Evolutionary conservation across 2,797 vertebrate species (phyloP).

Genomic region (Dendrocincla fuliginosa): DNA sequence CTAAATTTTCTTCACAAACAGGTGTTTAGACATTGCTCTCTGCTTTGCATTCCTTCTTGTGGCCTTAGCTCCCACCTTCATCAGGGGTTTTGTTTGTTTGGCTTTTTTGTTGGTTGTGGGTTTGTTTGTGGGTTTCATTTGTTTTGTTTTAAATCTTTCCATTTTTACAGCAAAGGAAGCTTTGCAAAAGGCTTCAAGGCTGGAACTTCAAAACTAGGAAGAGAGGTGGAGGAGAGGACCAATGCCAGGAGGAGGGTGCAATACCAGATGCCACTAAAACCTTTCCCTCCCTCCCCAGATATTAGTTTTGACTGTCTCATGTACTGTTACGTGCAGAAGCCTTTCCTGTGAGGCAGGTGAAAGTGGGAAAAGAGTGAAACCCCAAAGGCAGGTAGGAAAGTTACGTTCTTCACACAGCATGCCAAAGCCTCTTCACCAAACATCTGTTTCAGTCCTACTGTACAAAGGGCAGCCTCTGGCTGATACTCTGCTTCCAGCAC

Average conservation of each 20-base stretch:
- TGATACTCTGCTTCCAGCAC: neutral
- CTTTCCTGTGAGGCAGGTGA: neutral
- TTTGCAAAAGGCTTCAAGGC: neutral
- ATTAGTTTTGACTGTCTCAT: neutral
- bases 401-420: neutral
- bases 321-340: neutral
- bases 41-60: neutral
- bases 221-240: neutral
- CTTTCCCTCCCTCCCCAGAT: neutral
- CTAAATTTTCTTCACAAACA: neutral
- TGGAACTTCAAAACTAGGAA: neutral
- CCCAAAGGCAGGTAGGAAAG: neutral
- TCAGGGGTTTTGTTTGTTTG: neutral
- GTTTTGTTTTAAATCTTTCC: neutral
- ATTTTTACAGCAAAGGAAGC: neutral
- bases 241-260: neutral
- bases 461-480: neutral
- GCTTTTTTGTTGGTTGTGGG: neutral
- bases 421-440: neutral
- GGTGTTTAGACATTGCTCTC: neutral
- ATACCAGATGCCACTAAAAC: neutral
- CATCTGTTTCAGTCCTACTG: neutral
- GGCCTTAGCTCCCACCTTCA: neutral
- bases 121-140: neutral
- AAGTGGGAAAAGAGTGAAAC: neutral